These are phyloP conservation scores for Hirundo rustica DNA, from an alignment of 2,797 vertebrate genomes.

Conservation along the genomic window DNA sequence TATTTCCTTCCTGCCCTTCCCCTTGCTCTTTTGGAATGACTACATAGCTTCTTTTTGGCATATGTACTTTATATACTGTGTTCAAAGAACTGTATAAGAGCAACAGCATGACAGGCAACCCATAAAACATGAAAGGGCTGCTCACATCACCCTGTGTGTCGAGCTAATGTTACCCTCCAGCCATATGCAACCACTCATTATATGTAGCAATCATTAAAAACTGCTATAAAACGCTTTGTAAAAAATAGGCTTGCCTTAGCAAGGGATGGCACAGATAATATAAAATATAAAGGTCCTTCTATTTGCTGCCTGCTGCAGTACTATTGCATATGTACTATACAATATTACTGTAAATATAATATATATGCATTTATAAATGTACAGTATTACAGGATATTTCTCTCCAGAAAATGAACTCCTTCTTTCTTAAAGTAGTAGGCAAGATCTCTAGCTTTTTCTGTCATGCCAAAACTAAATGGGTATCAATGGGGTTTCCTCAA, in stretches of 20 bases:
- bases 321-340: background rate
- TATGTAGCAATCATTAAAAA: constrained; percentile 23
- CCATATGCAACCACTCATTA: constrained; percentile 54
- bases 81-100: constrained; percentile 59
- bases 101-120: constrained; percentile 45
- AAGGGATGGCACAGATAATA: background rate
- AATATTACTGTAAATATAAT: background rate
- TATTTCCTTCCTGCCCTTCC: constrained; percentile 65
- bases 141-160: constrained; percentile 26
- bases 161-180: constrained; percentile 39
- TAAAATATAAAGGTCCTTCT: background rate
- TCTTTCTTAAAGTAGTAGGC: background rate
- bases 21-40: constrained; percentile 51
- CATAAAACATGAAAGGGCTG: constrained; percentile 65
- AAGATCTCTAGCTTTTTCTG: background rate
- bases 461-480: background rate
- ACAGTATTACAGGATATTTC: background rate
- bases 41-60: constrained; percentile 58
- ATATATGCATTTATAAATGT: too few species aligned
- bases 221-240: constrained; percentile 15
- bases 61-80: constrained; percentile 14
- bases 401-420: background rate
- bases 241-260: background rate
- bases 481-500: background rate
- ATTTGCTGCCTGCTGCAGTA: background rate